Percentiles rank a stretch among this genome's conserved stretches.
phyloP scores from a whole-genome alignment of 2,113 vertebrate genomes.

The Miniopterus natalensis region DNA sequence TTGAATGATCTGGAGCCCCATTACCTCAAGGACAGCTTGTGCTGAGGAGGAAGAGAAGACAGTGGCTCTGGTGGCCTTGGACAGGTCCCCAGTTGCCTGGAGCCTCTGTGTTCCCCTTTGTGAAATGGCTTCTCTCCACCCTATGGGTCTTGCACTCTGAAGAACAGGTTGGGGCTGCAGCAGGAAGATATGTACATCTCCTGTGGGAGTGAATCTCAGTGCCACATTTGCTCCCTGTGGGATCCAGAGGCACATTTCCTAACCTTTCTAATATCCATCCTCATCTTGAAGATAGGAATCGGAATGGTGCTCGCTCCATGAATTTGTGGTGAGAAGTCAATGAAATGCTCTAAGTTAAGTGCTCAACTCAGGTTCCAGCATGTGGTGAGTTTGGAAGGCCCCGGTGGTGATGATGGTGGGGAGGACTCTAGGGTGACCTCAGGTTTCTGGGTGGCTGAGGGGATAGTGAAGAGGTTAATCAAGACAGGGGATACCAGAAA shows the following conservation, averaged over 20 bases:
- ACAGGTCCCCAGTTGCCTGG: not conserved
- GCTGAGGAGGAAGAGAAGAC: not conserved
- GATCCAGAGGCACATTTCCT: not conserved
- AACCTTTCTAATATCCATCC: not conserved
- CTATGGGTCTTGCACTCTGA: accelerated
- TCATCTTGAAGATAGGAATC: not conserved
- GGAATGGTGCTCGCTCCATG: not conserved
- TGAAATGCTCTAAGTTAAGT: not conserved
- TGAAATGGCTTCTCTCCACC: not conserved
- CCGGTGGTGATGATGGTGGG: not conserved
- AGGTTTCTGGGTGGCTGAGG: not conserved
- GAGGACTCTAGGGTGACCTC: no score
- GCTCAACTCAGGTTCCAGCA: not conserved
- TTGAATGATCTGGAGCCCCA: not conserved
- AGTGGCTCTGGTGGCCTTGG: accelerated
- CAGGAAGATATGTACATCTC: not conserved
- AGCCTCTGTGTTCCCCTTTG: not conserved
- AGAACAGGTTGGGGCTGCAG: not conserved
- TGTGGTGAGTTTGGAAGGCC: not conserved
- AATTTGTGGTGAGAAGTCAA: not conserved
- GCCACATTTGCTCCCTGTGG: not conserved
- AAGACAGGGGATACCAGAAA: not conserved
- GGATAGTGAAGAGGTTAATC: not conserved
- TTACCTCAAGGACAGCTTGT: not conserved
- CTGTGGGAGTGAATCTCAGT: not conserved